Percentiles rank a stretch among this genome's conserved stretches.
These are phyloP conservation scores for Orchesella cincta DNA, from an alignment of 1,140 invertebrate genomes.

Conservation along the genomic window DNA sequence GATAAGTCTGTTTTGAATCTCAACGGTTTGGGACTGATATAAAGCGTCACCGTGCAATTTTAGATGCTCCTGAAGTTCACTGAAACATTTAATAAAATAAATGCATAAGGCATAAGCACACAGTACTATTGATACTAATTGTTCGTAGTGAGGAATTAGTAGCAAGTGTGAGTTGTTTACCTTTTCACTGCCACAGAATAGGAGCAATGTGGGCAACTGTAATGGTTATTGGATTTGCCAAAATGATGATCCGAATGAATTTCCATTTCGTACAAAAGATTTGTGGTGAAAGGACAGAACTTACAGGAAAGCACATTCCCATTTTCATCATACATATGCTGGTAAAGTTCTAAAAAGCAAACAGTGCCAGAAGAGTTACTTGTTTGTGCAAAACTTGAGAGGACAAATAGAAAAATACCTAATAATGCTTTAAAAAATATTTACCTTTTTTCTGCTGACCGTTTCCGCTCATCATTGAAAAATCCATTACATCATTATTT, in stretches of 20 bases:
- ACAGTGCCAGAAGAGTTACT: not conserved
- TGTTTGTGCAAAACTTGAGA: not conserved
- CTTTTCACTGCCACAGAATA: conserved; percentile 69
- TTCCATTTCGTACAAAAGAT: conserved; percentile 66
- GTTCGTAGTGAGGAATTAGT: not conserved
- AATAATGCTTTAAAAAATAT: no score
- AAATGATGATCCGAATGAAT: conserved; percentile 73
- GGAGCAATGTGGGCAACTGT: conserved; percentile 79
- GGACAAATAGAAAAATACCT: no score
- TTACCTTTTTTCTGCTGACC: conserved; percentile 5
- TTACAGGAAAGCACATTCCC: conserved; percentile 61
- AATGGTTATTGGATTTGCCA: conserved; percentile 67
- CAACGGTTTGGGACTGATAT: not conserved
- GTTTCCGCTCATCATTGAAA: no score
- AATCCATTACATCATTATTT: no score
- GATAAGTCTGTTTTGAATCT: conserved; percentile 12
- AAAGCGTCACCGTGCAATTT: conserved; percentile 54
- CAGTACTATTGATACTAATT: not conserved
- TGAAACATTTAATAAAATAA: conserved; percentile 44
- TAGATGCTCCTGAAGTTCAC: conserved; percentile 55
- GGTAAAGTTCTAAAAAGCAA: conserved; percentile 35
- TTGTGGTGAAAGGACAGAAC: conserved; percentile 73
- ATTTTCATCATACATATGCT: conserved; percentile 34
- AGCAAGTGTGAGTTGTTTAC: conserved; percentile 55
- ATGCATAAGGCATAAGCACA: not conserved